Evolutionary conservation across 2,888 invertebrate species (phyloP).

Genomic region (Plemyria rubiginata): DNA sequence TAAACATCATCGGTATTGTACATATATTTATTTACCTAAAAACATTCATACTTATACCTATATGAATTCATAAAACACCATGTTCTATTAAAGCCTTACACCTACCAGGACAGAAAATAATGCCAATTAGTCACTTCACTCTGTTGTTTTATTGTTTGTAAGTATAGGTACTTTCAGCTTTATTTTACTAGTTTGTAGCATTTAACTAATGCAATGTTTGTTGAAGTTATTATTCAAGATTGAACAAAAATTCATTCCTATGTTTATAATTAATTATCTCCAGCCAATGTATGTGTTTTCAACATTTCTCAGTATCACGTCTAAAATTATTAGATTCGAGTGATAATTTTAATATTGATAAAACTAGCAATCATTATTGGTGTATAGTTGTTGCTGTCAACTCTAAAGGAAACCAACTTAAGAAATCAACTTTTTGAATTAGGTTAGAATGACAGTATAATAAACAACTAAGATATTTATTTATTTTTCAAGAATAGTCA

Average conservation of each 20-base stretch:
- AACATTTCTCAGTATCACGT: neutral
- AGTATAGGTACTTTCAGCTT: constrained; percentile 20
- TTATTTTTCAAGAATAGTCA: neutral
- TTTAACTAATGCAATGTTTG: neutral
- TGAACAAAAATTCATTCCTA: neutral
- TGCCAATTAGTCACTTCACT: neutral
- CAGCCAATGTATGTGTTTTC: neutral
- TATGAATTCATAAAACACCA: neutral
- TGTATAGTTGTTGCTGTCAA: no score
- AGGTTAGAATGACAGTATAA: no score
- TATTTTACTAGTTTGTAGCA: constrained; percentile 24
- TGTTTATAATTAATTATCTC: neutral
- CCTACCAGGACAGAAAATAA: neutral
- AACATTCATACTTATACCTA: no score
- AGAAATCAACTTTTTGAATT: no score
- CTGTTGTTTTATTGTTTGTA: constrained; percentile 13
- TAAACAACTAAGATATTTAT: no score
- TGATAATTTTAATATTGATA: neutral
- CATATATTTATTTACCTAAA: no score
- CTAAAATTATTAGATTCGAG: neutral
- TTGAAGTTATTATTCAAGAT: constrained; percentile 8
- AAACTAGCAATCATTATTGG: neutral
- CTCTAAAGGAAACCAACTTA: neutral
- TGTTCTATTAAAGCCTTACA: neutral
- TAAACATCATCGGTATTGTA: no score